Evolutionary conservation across 2,113 vertebrate species (phyloP).

Genomic region (Lophius piscatorius): DNA sequence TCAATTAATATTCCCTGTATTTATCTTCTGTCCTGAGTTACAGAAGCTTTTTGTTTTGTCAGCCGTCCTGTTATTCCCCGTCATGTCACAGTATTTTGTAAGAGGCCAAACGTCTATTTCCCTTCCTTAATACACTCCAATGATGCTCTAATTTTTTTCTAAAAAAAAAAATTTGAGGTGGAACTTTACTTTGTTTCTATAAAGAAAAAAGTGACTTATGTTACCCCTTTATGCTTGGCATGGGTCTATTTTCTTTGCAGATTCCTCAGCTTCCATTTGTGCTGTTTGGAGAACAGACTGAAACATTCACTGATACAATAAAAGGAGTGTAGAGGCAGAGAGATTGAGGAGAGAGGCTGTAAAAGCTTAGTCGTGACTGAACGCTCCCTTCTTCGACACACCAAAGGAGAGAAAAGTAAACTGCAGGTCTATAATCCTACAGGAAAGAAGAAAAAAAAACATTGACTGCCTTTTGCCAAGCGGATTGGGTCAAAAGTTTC

Average conservation of each 20-base stretch:
- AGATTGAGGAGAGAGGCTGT: constrained; percentile 13
- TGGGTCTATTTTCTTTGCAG: neutral
- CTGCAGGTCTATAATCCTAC: constrained; percentile 3
- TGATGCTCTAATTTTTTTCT: too few relatives aligned
- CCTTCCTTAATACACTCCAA: too few relatives aligned
- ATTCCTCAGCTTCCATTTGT: constrained; percentile 14
- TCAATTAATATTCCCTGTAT: neutral
- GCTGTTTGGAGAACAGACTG: constrained; percentile 15
- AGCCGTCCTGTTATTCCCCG: neutral
- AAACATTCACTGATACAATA: constrained; percentile 13
- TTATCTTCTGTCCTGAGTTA: too few relatives aligned
- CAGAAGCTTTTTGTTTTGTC: constrained; percentile 21
- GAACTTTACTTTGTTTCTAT: too few relatives aligned
- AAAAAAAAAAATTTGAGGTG: too few relatives aligned
- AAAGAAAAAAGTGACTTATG: too few relatives aligned
- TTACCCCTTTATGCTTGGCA: too few relatives aligned
- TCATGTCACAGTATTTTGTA: constrained; percentile 20
- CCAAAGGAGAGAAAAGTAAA: constrained; percentile 30
- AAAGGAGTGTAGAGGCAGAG: constrained; percentile 15
- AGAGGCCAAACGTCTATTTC: too few relatives aligned
- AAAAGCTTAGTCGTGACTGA: constrained; percentile 32
- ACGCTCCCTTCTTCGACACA: constrained; percentile 10
- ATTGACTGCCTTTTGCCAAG: constrained; percentile 1
- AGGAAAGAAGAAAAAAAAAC: constrained; percentile 2
- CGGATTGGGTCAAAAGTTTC: constrained; percentile 10